Conservation (phyloP, 2,888 invertebrate species). For the Gasteruption jaculator region DNA sequence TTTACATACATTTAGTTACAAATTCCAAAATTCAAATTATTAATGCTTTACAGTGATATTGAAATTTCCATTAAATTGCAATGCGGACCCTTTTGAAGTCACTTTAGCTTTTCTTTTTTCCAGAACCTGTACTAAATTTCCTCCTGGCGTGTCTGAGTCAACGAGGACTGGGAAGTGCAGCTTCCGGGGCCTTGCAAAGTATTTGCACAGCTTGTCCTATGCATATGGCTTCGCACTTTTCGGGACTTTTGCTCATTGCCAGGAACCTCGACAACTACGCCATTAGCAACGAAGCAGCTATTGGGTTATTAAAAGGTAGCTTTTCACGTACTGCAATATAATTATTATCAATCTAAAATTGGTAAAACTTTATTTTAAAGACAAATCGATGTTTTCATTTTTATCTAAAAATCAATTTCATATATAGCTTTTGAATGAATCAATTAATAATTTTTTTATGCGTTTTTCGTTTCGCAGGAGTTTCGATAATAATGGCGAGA, state of each 20-base stretch:
- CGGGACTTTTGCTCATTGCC: conserved; percentile 70
- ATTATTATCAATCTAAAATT: neutral
- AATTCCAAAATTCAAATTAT: neutral
- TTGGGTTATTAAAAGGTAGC: conserved; percentile 68
- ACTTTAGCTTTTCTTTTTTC: conserved; percentile 36
- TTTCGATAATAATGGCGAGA: conserved; percentile 60
- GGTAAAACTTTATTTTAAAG: too few species aligned
- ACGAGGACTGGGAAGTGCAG: conserved; percentile 70
- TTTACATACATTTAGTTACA: conserved; percentile 6
- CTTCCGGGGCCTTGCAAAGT: conserved; percentile 79
- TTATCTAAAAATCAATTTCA: too few species aligned
- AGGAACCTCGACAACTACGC: conserved; percentile 68
- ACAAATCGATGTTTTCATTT: too few species aligned
- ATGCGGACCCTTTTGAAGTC: neutral
- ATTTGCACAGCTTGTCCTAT: conserved; percentile 79
- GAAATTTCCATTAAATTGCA: neutral
- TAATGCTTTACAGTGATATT: conserved; percentile 5
- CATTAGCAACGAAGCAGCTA: conserved; percentile 71
- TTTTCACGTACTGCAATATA: neutral
- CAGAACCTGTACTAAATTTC: conserved; percentile 77
- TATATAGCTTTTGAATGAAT: too few species aligned
- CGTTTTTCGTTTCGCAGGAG: too few species aligned
- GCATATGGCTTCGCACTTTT: conserved; percentile 74
- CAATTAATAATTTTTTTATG: conserved; percentile 13
- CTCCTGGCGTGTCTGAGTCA: conserved; percentile 71